Evolutionary conservation across 2,113 vertebrate species (phyloP).

Genomic region (Entelurus aequoreus): DNA sequence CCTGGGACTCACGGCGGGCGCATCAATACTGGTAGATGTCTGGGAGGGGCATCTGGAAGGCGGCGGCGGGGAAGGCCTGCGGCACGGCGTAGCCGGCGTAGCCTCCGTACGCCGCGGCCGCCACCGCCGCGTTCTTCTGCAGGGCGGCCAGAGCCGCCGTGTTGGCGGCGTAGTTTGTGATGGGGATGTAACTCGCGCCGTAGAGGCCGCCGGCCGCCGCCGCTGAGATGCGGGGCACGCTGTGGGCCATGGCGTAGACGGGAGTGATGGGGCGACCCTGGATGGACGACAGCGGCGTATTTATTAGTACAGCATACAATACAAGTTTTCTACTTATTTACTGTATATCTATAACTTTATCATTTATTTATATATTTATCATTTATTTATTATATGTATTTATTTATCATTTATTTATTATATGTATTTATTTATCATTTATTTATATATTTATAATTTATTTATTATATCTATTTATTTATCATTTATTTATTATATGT

Average conservation of each 20-base stretch:
- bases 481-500: too few species aligned
- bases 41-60: slow-evolving; percentile 90
- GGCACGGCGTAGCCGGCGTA: slow-evolving; percentile 83
- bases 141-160: slow-evolving; percentile 84
- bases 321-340: too few species aligned
- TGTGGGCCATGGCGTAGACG: slow-evolving; percentile 90
- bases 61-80: slow-evolving; percentile 82
- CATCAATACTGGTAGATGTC: slow-evolving; percentile 92
- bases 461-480: too few species aligned
- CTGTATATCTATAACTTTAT: background rate
- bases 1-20: background rate
- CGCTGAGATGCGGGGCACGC: slow-evolving; percentile 83
- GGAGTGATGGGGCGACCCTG: slow-evolving; percentile 95
- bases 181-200: slow-evolving; percentile 84
- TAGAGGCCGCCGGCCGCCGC: slow-evolving; percentile 81
- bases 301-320: background rate
- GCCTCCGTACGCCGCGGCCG: slow-evolving; percentile 81
- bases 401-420: too few species aligned
- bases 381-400: too few species aligned
- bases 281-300: background rate
- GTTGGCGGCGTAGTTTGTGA: slow-evolving; percentile 79
- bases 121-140: slow-evolving; percentile 85
- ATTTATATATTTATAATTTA: too few species aligned
- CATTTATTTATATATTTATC: too few species aligned
- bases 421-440: too few species aligned